phyloP scores from a whole-genome alignment of 2,888 invertebrate species.

The Drosophila nr. medialis region DNA sequence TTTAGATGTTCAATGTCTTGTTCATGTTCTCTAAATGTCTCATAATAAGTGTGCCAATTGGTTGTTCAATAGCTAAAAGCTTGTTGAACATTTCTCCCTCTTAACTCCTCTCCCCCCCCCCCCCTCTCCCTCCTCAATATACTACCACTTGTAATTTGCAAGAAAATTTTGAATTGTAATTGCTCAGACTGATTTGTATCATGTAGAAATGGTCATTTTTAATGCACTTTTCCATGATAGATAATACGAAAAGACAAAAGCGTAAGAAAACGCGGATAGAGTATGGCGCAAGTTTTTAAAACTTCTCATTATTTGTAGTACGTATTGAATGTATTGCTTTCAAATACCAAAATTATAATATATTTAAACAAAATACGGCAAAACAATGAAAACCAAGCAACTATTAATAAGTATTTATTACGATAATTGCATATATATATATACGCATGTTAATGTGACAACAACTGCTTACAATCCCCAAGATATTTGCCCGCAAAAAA shows the following conservation, averaged over 20 bases:
- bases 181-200: slow-evolving; percentile 78
- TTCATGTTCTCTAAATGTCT: slow-evolving; percentile 29
- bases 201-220: slow-evolving; percentile 19
- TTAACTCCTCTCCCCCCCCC: background rate
- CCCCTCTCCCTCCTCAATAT: background rate
- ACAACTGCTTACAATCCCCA: slow-evolving; percentile 36
- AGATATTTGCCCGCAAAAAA: slow-evolving; percentile 23
- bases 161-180: slow-evolving; percentile 69
- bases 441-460: slow-evolving; percentile 46
- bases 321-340: slow-evolving; percentile 38
- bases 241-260: slow-evolving; percentile 19
- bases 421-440: slow-evolving; percentile 52
- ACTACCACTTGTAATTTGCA: slow-evolving; percentile 33
- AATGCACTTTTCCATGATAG: slow-evolving; percentile 38
- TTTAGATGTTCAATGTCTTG: slow-evolving; percentile 10
- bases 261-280: slow-evolving; percentile 8
- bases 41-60: slow-evolving; percentile 54
- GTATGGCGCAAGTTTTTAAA: slow-evolving; percentile 68
- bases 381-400: slow-evolving; percentile 34
- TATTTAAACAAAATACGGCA: slow-evolving; percentile 25
- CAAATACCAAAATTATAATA: slow-evolving; percentile 53
- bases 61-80: slow-evolving; percentile 52
- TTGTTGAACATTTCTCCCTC: slow-evolving; percentile 20
- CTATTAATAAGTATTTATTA: slow-evolving; percentile 69
- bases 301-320: slow-evolving; percentile 49